phyloP scores from a whole-genome alignment of 2,888 invertebrate species.

The Dendrolimus houi region DNA sequence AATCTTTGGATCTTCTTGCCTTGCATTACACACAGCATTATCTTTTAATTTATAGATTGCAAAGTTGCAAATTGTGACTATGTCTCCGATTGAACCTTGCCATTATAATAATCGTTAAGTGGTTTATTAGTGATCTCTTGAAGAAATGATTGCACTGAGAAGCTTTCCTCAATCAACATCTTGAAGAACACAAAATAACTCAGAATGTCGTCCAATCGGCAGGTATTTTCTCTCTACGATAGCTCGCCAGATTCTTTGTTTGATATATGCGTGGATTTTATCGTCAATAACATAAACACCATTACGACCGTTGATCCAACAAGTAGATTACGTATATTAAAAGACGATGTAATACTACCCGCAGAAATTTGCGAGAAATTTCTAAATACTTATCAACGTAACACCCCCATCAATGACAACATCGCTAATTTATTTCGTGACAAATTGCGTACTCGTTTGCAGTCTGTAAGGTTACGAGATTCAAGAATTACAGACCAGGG shows the following conservation, averaged over 20 bases:
- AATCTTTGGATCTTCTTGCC: too few species aligned
- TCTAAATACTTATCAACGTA: slow-evolving; percentile 74
- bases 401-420: slow-evolving; percentile 77
- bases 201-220: slow-evolving; percentile 40
- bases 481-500: slow-evolving; percentile 84
- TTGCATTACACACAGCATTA: too few species aligned
- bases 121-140: slow-evolving; percentile 6
- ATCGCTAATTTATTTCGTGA: slow-evolving; percentile 84
- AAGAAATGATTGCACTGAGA: slow-evolving; percentile 26
- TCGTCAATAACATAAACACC: slow-evolving; percentile 78
- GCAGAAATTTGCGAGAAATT: slow-evolving; percentile 84
- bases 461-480: slow-evolving; percentile 81
- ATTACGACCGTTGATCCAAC: slow-evolving; percentile 70
- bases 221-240: slow-evolving; percentile 40
- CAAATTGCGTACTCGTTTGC: slow-evolving; percentile 79
- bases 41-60: too few species aligned
- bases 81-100: neutral
- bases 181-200: slow-evolving; percentile 15
- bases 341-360: slow-evolving; percentile 79
- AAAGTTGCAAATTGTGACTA: neutral
- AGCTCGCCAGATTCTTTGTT: slow-evolving; percentile 77
- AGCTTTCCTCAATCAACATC: slow-evolving; percentile 25
- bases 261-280: slow-evolving; percentile 78
- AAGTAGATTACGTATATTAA: slow-evolving; percentile 66
- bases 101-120: neutral